Evolutionary conservation across 2,797 vertebrate genomes (phyloP).

Genomic region (Propithecus deckenii): DNA sequence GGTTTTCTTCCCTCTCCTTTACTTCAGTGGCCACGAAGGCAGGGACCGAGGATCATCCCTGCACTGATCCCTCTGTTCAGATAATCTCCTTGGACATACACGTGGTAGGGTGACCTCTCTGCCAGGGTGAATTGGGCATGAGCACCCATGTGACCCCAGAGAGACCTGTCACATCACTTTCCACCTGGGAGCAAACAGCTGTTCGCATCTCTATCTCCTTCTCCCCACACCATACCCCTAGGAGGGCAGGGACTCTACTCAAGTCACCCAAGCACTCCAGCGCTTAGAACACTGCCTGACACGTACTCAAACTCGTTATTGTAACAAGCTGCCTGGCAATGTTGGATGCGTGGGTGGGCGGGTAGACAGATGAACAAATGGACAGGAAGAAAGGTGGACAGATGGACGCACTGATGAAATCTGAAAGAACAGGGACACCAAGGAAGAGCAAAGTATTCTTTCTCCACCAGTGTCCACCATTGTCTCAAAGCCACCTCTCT

Average conservation of each 20-base stretch:
- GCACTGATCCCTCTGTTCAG: too few species aligned
- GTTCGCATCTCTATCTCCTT: too few species aligned
- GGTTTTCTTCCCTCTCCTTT: background rate
- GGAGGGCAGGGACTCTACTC: background rate
- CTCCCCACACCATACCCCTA: background rate
- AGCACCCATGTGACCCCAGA: background rate
- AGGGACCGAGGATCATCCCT: background rate
- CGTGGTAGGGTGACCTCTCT: background rate
- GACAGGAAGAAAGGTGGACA: background rate
- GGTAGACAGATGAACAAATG: background rate
- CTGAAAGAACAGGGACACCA: background rate
- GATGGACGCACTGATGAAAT: background rate
- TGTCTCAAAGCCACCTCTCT: background rate
- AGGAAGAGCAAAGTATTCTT: background rate
- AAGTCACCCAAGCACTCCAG: background rate
- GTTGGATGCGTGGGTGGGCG: background rate
- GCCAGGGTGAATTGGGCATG: background rate
- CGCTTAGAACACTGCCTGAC: background rate
- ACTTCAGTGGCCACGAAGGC: background rate
- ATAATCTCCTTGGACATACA: background rate
- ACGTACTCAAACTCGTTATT: background rate
- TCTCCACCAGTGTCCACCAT: background rate
- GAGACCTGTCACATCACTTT: background rate
- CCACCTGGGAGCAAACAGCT: background rate
- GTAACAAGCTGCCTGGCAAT: background rate